Base-by-base conservation (phyloP, 2,797 vertebrate genomes). In the Pangasius macronema region DNA sequence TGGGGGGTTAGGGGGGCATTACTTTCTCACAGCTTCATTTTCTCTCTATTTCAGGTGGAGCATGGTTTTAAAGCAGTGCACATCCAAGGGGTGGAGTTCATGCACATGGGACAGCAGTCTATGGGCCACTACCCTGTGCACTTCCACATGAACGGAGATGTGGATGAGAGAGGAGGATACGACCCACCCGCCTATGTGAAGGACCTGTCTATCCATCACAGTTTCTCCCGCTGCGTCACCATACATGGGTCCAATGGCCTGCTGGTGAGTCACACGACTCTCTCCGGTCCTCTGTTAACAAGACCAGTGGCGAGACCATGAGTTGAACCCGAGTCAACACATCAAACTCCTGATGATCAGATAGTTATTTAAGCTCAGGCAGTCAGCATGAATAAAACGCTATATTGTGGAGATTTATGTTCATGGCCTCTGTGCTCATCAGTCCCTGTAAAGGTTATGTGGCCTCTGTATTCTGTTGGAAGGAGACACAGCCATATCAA, bases 61-160 rank as follows among this genome's bases (percentile, higher is more conserved):
- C 94, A 94, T 9, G 95, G 96, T 22, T 99, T 99, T 90, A 95
- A 92, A 87, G 96, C 97, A 0, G 95, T 96, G 10, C 98, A 99
- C 80, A 92, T 99, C 57, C 96, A 97, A 87, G 98, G 98, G 0
- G 86, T 97, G 87, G 98, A 99, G 94, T 91, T 99, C 85, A 95
- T 94, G 89, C 95, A 98, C 88, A 98, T 99, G 98, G 98, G 98
- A 3, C 98, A 99, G 93, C 98, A 99, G 94, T 96, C 96, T 0
- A 95, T 99, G 96, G 98, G 98, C 42, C 98, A 99, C 93, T 99
- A 99, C 85, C 98, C 98, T 0, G 92, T 99, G 59, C 98, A 99
- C 90, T 99, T 99, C 93, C 98, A 99, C 89, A 97, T 99, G 96
- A 97, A 96, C 0, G 97, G 97, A 33, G 97, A 99, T 0, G 95